Base-by-base conservation (phyloP, 2,113 vertebrate species). In the Paramisgurnus dabryanus region DNA sequence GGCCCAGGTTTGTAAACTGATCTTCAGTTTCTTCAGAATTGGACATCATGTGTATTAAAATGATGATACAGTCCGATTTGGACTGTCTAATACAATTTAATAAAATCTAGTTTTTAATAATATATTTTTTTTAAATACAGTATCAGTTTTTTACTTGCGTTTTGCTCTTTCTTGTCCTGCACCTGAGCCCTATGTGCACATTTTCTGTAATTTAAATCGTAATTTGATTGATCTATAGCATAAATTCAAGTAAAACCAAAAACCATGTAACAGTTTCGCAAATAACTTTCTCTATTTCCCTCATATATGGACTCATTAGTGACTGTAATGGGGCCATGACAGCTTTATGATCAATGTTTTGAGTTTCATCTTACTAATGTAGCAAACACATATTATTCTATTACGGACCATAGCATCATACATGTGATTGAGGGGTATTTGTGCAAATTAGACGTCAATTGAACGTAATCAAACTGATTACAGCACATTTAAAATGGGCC, bases 1-100 rank as follows among this genome's bases (percentile, higher is more conserved):
- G 98, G 8, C 98, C 98, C 85, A 98, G 98, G 98, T 99, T 95
- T 80, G 6, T 77, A 53, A 76, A 9, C 8, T 6, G 13, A 65
- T 76, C 50, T 5, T 10, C 40, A n/a, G 1, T 72, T 34, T 45
- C 45, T 41, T 8, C 17, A 58, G 18, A 58, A 58, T 18, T 18
- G 55, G 55, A 58, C 8, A 58, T 58, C 6, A 18, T 2, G 5
- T 13, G 50, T n/a, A 7, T n/a, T 13, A 58, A 58, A n/a, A 13
- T 4, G 49, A 13, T 53, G 4, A 12, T 11, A 53, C 10, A 34
- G 27, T 34, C 27, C 27, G 3, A 34, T 34, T 34, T 34, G 27
- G 27, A 34, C 27, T 34, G 27, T 34, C 27, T 34, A 34, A 34
- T 34, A 2, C 27, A 34, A 34, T 34, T 34, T 34, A 34, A 34